These are phyloP conservation scores for Musca vetustissima DNA, from an alignment of 1,140 invertebrate species.

Conservation along the genomic window DNA sequence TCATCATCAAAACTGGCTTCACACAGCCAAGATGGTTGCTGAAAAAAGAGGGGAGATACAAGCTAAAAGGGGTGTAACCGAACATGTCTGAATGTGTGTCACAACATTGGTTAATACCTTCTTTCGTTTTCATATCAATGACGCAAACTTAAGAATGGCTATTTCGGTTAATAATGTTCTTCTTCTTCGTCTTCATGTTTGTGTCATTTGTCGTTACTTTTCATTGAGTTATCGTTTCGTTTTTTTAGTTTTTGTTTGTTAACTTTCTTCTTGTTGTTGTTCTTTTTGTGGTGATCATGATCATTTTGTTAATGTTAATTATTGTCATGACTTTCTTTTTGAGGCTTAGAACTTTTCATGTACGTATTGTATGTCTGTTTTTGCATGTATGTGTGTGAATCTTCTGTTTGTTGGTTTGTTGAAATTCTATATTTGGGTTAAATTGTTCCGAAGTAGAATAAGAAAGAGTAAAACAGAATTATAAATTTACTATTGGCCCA, in stretches of 20 bases:
- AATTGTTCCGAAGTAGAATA: neutral
- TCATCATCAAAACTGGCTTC: neutral
- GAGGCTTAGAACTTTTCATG: constrained; percentile 6
- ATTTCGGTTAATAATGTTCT: no score
- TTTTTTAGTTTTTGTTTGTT: no score
- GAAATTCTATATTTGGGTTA: constrained; percentile 14
- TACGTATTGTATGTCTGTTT: neutral
- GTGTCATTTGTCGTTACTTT: no score
- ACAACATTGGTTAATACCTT: neutral
- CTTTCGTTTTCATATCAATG: neutral
- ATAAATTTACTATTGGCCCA: constrained; percentile 10
- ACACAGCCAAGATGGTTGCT: no score
- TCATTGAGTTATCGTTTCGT: no score
- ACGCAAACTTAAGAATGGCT: constrained; percentile 14
- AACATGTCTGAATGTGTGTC: neutral
- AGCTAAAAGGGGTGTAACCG: no score
- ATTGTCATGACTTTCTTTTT: constrained; percentile 12
- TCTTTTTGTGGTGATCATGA: neutral
- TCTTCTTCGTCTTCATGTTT: no score
- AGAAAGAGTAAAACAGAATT: neutral
- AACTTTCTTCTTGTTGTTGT: neutral
- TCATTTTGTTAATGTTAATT: constrained; percentile 14
- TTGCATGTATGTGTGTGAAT: neutral
- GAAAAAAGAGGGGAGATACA: no score
- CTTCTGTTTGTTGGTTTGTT: neutral